phyloP scores from a whole-genome alignment of 2,888 invertebrate species.

The Lysandra coridon region DNA sequence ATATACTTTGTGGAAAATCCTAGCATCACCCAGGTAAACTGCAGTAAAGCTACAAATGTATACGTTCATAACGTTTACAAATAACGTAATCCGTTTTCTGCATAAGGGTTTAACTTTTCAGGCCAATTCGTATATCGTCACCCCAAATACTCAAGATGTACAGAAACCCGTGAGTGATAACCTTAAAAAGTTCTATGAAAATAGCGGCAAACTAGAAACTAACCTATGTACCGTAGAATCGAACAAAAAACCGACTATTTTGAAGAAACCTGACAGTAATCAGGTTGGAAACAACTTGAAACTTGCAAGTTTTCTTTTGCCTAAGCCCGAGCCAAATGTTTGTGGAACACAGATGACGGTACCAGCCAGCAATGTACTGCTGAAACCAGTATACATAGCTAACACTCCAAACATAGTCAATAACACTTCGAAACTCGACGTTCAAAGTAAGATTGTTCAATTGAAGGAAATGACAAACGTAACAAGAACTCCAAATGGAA shows the following conservation, averaged over 20 bases:
- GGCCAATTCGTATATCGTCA: conserved; percentile 62
- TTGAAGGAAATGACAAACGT: conserved; percentile 58
- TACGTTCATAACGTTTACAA: conserved; percentile 40
- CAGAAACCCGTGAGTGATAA: conserved; percentile 65
- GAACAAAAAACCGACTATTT: conserved; percentile 51
- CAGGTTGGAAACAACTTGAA: conserved; percentile 67
- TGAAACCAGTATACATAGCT: conserved; percentile 56
- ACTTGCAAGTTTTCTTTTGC: conserved; percentile 66
- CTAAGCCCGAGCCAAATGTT: conserved; percentile 54
- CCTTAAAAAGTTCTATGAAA: conserved; percentile 75
- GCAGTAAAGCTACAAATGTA: conserved; percentile 39
- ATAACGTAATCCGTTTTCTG: not conserved
- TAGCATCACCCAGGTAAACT: conserved; percentile 64
- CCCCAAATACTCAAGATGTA: conserved; percentile 53
- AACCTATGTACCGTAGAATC: conserved; percentile 52
- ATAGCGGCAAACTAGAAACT: conserved; percentile 71
- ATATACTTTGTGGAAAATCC: conserved; percentile 71
- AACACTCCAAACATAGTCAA: conserved; percentile 42
- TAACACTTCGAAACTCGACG: conserved; percentile 60
- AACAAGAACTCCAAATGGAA: conserved; percentile 47
- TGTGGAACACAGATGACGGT: conserved; percentile 43
- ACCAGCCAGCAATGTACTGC: conserved; percentile 46
- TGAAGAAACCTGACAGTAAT: conserved; percentile 57
- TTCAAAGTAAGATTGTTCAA: conserved; percentile 68
- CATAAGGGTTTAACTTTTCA: conserved; percentile 46